Evolutionary conservation across 2,113 vertebrate genomes (phyloP).

Genomic region (Phaethon lepturus): DNA sequence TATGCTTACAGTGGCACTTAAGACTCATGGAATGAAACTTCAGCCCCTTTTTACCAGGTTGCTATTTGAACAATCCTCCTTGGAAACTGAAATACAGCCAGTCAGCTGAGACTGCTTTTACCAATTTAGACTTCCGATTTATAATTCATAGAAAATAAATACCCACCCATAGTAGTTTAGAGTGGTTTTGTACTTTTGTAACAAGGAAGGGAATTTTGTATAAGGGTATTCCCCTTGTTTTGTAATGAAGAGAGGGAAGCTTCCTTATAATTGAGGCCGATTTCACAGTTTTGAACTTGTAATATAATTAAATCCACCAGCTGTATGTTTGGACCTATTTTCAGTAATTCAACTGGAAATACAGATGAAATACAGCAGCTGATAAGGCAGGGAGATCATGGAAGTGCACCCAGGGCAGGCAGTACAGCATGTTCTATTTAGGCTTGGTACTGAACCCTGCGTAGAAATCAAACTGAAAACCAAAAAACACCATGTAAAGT

Average conservation of each 20-base stretch:
- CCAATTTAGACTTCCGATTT: neutral
- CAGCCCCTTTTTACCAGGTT: neutral
- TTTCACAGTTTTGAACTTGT: neutral
- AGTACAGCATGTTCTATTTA: neutral
- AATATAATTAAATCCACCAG: neutral
- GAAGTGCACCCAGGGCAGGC: neutral
- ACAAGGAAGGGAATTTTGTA: neutral
- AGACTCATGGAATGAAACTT: neutral
- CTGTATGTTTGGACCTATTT: neutral
- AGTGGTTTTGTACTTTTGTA: neutral
- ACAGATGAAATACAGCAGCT: neutral
- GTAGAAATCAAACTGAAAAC: neutral
- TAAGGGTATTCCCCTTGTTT: neutral
- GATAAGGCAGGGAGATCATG: neutral
- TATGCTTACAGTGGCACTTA: neutral
- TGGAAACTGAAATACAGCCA: neutral
- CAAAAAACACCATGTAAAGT: neutral
- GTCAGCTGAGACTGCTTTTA: neutral
- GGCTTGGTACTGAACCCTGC: neutral
- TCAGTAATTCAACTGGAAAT: neutral
- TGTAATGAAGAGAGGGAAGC: neutral
- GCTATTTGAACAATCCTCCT: accelerated
- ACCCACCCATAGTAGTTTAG: neutral
- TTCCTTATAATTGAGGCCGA: neutral
- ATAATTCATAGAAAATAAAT: neutral